Evolutionary conservation across 1,140 invertebrate species (phyloP).

Genomic region (Papilio polyxenes): DNA sequence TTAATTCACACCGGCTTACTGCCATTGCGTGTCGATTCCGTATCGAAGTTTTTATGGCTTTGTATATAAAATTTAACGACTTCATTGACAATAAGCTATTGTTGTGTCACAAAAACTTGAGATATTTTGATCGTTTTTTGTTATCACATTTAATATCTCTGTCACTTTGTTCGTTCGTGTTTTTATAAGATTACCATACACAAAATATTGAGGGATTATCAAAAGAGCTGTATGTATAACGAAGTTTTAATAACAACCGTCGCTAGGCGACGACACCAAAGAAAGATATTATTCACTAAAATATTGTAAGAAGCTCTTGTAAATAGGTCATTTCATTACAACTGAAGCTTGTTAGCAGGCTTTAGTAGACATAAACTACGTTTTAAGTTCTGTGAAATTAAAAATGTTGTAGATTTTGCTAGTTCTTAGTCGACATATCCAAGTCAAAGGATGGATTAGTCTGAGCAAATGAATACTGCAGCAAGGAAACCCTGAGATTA

Average conservation of each 20-base stretch:
- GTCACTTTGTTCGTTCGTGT: slow-evolving; percentile 1
- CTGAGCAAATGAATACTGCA: neutral
- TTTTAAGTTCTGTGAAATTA: slow-evolving; percentile 5
- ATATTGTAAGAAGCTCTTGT: neutral
- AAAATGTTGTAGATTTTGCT: neutral
- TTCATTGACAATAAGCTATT: slow-evolving; percentile 22
- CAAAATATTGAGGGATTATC: neutral
- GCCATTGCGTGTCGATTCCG: slow-evolving; percentile 15
- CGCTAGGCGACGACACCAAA: no score
- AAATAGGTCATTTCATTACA: neutral
- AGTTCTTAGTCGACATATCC: neutral
- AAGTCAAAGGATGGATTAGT: slow-evolving; percentile 13
- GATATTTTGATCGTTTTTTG: slow-evolving; percentile 9
- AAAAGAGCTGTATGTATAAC: neutral
- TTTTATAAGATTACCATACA: neutral
- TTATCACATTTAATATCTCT: slow-evolving; percentile 2
- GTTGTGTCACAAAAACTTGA: neutral
- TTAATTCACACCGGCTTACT: slow-evolving; percentile 33
- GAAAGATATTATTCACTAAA: neutral
- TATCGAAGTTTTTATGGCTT: slow-evolving; percentile 26
- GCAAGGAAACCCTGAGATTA: neutral
- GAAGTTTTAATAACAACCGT: neutral
- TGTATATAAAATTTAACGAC: slow-evolving; percentile 23
- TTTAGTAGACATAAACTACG: neutral
- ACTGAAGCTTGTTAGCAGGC: neutral